Conservation (phyloP, 2,797 vertebrate genomes). For the Rhabdomys pumilio region DNA sequence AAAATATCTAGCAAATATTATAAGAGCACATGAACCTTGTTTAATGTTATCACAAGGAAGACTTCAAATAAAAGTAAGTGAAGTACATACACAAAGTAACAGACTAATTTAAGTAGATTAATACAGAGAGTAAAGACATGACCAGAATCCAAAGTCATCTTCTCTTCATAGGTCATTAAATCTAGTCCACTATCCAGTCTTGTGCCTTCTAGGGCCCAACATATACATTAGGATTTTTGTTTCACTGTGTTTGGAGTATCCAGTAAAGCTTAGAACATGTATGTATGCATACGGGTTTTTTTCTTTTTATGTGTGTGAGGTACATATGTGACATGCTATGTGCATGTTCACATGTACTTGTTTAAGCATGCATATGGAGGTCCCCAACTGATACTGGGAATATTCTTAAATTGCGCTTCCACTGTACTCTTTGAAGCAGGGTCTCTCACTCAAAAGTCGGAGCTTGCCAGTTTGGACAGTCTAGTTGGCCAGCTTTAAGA, state of each 20-base stretch:
- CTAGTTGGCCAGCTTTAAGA: background rate
- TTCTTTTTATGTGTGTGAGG: background rate
- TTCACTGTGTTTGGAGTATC: slow-evolving; percentile 11
- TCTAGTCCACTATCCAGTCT: background rate
- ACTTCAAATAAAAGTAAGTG: slow-evolving; percentile 41
- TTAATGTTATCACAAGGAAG: slow-evolving; percentile 24
- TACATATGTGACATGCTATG: background rate
- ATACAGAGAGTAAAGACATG: background rate
- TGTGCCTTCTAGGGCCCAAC: background rate
- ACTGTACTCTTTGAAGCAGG: background rate
- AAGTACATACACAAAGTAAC: background rate
- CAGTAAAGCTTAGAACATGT: background rate
- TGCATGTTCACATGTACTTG: background rate
- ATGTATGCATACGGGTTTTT: background rate
- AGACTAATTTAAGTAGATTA: slow-evolving; percentile 42
- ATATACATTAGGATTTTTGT: slow-evolving; percentile 22
- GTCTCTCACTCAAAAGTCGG: background rate
- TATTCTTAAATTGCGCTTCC: background rate
- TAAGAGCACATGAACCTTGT: slow-evolving; percentile 36
- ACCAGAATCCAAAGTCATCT: background rate
- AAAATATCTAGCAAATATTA: background rate
- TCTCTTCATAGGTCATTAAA: slow-evolving; percentile 50
- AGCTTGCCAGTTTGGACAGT: background rate
- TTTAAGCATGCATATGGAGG: background rate
- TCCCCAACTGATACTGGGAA: background rate